Evolutionary conservation across 2,888 invertebrate species (phyloP), one percentile per base, ranked within the genome.

Genomic region (Margaritifera margaritifera): DNA sequence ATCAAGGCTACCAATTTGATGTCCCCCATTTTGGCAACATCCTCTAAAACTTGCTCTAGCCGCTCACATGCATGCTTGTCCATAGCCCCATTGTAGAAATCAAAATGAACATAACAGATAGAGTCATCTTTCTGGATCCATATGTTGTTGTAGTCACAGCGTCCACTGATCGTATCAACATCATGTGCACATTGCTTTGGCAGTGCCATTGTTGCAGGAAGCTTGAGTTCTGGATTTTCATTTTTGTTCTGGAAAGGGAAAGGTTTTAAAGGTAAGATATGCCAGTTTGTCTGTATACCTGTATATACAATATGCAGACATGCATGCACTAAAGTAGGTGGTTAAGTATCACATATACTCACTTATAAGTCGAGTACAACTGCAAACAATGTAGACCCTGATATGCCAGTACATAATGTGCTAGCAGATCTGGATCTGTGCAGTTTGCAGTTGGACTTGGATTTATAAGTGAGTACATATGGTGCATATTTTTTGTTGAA

Each of bases 31-130:
- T 58, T 25, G n/a, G 42, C 63, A n/a, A 75, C 53, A 20, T 31
- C 18, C 22, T 52, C 24, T n/a, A 75, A 53, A 2, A 61, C 57
- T 4, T 56, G 4, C 24, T 62, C 58, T 11, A 75, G 58, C n/a
- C 69, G 63, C 6, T 42, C 50, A 4, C 67, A 71, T 62, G 69
- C 72, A 11, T 65, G 31, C 6, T 27, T 64, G 53, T 64, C 67
- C 75, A 75, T 75, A 5, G 75, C 75, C 1, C 75, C 75, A 60
- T 75, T 75, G 52, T 75, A 75, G 25, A 75, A 75, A 50, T 72
- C 72, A 55, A 75, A 75, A 50, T 69, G 56, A 6, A 75, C 68
- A 25, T 65, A 69, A 22, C 68, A 69, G 31, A 72, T 54, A n/a
- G 27, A 60, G 19, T 63, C 69, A n/a, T 50, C 25, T 20, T 31